Percentiles rank a stretch among this genome's conserved stretches.
These are phyloP conservation scores for Cryptoblepharus egeriae DNA, from an alignment of 2,797 vertebrate genomes.

Conservation along the genomic window DNA sequence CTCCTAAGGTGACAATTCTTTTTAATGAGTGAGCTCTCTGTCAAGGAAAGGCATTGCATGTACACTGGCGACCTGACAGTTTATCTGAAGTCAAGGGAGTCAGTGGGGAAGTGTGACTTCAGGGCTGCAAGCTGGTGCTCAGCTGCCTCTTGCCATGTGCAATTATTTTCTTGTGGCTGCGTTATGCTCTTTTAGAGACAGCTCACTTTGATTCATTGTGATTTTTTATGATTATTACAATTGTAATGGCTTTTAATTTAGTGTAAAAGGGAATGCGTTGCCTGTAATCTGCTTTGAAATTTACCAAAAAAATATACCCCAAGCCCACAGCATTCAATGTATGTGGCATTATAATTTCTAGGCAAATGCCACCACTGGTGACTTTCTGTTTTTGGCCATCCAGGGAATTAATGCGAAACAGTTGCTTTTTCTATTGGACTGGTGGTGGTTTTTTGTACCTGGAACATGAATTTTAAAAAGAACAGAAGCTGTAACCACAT, in stretches of 20 bases:
- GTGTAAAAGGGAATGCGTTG: conserved; percentile 70
- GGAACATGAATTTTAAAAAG: conserved; percentile 52
- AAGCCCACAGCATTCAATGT: conserved; percentile 60
- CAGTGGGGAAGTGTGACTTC: conserved; percentile 46
- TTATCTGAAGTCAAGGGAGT: conserved; percentile 53
- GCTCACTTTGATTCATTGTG: conserved; percentile 55
- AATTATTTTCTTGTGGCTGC: conserved; percentile 54
- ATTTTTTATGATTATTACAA: conserved; percentile 63
- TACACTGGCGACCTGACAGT: conserved; percentile 53
- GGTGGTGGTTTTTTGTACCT: background rate
- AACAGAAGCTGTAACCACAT: too few relatives aligned
- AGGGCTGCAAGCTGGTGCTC: conserved; percentile 45
- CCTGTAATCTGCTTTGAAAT: conserved; percentile 64
- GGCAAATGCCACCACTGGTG: conserved; percentile 59
- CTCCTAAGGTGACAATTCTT: conserved; percentile 64
- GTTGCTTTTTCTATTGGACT: conserved; percentile 70
- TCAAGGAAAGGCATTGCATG: conserved; percentile 62
- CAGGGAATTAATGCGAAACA: conserved; percentile 70
- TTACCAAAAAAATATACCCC: conserved; percentile 42
- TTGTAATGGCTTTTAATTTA: conserved; percentile 72
- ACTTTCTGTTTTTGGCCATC: conserved; percentile 64
- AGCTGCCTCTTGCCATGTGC: conserved; percentile 60
- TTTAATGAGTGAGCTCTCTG: conserved; percentile 65
- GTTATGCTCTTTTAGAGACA: conserved; percentile 63
- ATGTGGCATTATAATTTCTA: conserved; percentile 67